These are phyloP conservation scores for Andrena marginata DNA, from an alignment of 2,888 invertebrate species.

Conservation along the genomic window DNA sequence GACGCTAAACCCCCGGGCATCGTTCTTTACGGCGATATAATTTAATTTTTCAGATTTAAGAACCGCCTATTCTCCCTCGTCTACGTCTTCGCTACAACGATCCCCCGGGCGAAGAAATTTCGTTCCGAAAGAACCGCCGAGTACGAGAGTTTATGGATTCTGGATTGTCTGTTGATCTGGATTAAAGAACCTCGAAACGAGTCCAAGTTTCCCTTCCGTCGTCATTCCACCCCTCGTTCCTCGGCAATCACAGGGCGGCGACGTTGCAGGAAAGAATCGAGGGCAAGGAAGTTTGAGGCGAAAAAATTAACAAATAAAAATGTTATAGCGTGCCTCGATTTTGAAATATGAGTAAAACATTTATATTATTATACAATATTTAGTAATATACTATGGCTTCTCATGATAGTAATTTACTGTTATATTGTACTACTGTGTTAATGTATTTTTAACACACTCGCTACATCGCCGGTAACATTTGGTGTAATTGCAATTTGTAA, in stretches of 20 bases:
- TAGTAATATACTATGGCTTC: too few relatives aligned
- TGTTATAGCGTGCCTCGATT: too few relatives aligned
- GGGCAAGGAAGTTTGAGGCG: background rate
- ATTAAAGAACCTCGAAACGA: slow-evolving; percentile 18
- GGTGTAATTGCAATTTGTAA: too few relatives aligned
- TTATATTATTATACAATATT: too few relatives aligned
- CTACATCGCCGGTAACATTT: too few relatives aligned
- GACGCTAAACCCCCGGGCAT: slow-evolving; percentile 80
- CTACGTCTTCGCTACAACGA: slow-evolving; percentile 51
- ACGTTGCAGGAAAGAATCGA: background rate
- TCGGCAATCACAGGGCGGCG: background rate
- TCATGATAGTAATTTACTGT: too few relatives aligned
- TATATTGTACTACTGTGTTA: too few relatives aligned
- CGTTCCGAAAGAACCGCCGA: slow-evolving; percentile 24
- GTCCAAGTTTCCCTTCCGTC: background rate
- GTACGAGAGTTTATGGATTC: slow-evolving; percentile 65
- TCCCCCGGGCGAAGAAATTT: slow-evolving; percentile 60
- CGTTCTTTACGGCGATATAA: slow-evolving; percentile 84
- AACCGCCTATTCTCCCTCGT: slow-evolving; percentile 69
- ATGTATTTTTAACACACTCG: too few relatives aligned
- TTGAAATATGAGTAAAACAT: too few relatives aligned
- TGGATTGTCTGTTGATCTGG: slow-evolving; percentile 52
- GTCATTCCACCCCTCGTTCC: background rate
- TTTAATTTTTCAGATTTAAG: slow-evolving; percentile 85
- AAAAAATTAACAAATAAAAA: too few relatives aligned